phyloP scores from a whole-genome alignment of 2,888 invertebrate species.

The Dasysyrphus albostriatus region DNA sequence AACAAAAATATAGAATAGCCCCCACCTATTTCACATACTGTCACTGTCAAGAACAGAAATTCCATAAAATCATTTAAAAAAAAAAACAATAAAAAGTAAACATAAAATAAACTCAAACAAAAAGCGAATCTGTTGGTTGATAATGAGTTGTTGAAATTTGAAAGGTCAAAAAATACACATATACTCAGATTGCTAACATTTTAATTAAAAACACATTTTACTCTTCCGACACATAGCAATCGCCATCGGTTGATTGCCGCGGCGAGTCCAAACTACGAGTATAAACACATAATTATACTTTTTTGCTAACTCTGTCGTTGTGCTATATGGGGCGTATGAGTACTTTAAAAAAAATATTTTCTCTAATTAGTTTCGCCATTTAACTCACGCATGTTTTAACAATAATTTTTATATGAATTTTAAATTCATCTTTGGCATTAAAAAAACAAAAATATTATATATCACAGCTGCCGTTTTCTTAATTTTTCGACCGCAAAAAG shows the following conservation, averaged over 20 bases:
- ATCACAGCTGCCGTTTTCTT: neutral
- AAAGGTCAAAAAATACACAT: constrained; percentile 29
- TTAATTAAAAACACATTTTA: constrained; percentile 65
- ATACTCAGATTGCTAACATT: constrained; percentile 34
- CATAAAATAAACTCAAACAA: neutral
- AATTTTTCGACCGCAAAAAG: neutral
- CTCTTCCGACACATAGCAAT: neutral
- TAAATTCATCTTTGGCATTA: constrained; percentile 2
- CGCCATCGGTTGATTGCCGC: neutral
- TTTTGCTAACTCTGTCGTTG: neutral
- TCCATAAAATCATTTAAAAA: neutral
- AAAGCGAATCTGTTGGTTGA: neutral
- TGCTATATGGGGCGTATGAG: constrained; percentile 43
- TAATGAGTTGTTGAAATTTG: constrained; percentile 40
- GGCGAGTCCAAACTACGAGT: neutral
- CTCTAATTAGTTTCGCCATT: constrained; percentile 50
- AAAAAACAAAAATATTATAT: constrained; percentile 1
- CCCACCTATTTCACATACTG: neutral
- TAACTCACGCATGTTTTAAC: constrained; percentile 13
- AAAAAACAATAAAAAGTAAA: neutral
- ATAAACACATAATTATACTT: neutral
- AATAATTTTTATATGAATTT: neutral
- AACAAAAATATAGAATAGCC: neutral
- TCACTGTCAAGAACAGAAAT: constrained; percentile 1
- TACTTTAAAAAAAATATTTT: neutral